Evolutionary conservation across 2,797 vertebrate genomes (phyloP).

Genomic region (Scyliorhinus canicula): DNA sequence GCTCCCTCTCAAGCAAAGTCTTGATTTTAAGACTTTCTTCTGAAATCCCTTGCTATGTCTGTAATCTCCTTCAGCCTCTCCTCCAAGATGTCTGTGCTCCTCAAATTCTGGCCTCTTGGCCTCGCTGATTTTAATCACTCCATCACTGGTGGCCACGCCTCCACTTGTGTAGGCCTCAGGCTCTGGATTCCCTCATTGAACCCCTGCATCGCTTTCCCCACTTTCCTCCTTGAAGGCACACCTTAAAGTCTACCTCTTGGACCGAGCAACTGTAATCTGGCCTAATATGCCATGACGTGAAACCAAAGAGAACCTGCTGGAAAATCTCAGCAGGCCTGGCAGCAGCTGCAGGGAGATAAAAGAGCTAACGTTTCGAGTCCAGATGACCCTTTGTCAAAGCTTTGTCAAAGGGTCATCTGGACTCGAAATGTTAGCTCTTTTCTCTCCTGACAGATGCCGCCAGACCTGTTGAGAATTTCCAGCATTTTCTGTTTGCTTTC

Average conservation of each 20-base stretch:
- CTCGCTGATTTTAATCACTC: too few relatives aligned
- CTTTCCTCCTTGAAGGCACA: background rate
- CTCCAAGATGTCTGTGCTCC: background rate
- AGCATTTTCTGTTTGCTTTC: too few relatives aligned
- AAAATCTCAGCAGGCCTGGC: too few relatives aligned
- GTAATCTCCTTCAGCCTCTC: background rate
- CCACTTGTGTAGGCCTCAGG: background rate
- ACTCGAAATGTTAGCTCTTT: too few relatives aligned
- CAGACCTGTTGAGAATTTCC: too few relatives aligned
- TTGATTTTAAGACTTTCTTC: background rate
- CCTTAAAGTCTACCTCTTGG: background rate
- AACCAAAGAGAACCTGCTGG: too few relatives aligned
- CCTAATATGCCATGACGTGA: too few relatives aligned
- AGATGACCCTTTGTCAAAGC: too few relatives aligned
- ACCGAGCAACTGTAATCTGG: background rate
- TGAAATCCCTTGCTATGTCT: background rate
- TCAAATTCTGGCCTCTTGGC: background rate
- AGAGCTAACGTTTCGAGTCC: too few relatives aligned
- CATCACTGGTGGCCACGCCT: background rate
- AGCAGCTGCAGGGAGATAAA: too few relatives aligned
- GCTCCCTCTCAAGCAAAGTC: background rate
- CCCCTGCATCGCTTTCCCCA: background rate
- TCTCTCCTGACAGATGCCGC: too few relatives aligned
- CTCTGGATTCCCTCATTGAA: background rate
- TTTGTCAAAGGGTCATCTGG: too few relatives aligned